Percentiles rank a stretch among this genome's conserved stretches.
Evolutionary conservation across 2,797 vertebrate species (phyloP).

Genomic region (Acanthurus lineatus): DNA sequence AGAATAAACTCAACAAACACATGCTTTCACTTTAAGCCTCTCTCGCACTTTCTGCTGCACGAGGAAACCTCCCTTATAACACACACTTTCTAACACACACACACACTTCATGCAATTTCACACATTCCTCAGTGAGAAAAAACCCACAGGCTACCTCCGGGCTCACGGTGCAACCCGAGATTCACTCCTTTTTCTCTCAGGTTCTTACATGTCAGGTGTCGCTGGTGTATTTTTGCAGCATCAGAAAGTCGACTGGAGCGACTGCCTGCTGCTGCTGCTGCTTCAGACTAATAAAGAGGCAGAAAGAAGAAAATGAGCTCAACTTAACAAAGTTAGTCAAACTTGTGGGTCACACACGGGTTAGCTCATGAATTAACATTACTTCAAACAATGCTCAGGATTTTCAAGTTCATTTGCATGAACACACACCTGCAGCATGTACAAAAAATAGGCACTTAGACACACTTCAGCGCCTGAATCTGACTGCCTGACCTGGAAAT

Average conservation of each 20-base stretch:
- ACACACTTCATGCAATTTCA: constrained; percentile 2
- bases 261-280: neutral
- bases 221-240: constrained; percentile 27
- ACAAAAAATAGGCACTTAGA: neutral
- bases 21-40: constrained; percentile 19
- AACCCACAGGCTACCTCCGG: constrained; percentile 38
- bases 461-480: neutral
- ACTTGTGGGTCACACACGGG: constrained; percentile 19
- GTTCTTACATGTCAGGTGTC: constrained; percentile 30
- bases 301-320: neutral
- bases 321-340: neutral
- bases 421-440: neutral
- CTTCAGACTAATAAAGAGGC: constrained; percentile 18
- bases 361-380: constrained; percentile 15
- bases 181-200: neutral
- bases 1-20: constrained; percentile 48
- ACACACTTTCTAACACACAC: neutral
- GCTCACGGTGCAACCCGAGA: neutral
- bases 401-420: neutral
- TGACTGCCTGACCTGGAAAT: constrained; percentile 50
- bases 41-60: constrained; percentile 24
- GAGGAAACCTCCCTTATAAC: constrained; percentile 16
- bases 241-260: constrained; percentile 20
- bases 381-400: neutral
- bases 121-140: constrained; percentile 20